Evolutionary conservation across 1,140 invertebrate genomes (phyloP), one percentile per base, ranked within the genome.

Genomic region (Drosophila neocordata): DNA sequence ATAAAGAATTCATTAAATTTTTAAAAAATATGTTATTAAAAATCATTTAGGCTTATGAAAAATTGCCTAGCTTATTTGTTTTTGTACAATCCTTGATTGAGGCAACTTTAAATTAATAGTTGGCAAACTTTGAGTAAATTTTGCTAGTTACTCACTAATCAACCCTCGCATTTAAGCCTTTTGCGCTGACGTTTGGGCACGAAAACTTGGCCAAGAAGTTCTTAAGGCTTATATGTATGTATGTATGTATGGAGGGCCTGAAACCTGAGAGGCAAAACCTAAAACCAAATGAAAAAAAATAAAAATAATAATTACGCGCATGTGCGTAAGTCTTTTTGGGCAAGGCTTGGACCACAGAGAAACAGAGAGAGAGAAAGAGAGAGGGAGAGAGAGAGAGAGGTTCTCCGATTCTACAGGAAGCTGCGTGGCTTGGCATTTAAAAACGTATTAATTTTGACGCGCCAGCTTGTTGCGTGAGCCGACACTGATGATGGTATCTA

Each of bases 361-460:
- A 6, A 31, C 4, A 31, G 15, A 20, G 35, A 53, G 67, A n/a
- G n/a, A n/a, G n/a, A n/a, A n/a, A n/a, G n/a, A n/a, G n/a, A n/a
- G n/a, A n/a, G n/a, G n/a, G n/a, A n/a, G n/a, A n/a, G n/a, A n/a
- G 27, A 31, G 27, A 31, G 15, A 20, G 35, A 53, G 67, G 41
- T 48, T 18, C 48, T 65, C 31, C 48, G 8, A 59, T 72, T 60
- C 81, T 78, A 82, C 81, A 85, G 82, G 82, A 85, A 85, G 81
- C 82, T 88, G 79, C 83, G 83, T 88, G 67, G 82, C 65, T 87
- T 81, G 82, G 74, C 83, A 87, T 87, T 87, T 87, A 87, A 87
- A 87, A 87, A 87, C 83, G 82, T 87, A 87, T 87, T 87, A 87
- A 87, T 87, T 87, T 87, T 87, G 82, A 85, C 82, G 82, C 82